phyloP scores from a whole-genome alignment of 2,797 vertebrate species.

The Eulemur coronatus region DNA sequence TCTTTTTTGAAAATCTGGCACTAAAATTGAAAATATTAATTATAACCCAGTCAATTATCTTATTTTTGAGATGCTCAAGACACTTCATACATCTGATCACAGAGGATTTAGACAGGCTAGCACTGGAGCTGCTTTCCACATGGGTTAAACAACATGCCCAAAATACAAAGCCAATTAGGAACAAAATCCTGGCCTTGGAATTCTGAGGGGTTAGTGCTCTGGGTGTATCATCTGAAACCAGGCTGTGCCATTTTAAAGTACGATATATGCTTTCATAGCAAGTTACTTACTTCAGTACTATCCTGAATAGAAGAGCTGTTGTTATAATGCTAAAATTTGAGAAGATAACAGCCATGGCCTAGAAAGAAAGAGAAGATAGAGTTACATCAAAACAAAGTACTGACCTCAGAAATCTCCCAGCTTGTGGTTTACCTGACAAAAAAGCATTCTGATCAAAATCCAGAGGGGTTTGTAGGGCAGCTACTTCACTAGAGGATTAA shows the following conservation, averaged over 20 bases:
- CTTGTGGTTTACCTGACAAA: constrained; percentile 51
- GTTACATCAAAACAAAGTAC: constrained; percentile 66
- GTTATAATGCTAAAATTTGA: constrained; percentile 99
- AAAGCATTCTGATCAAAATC: constrained; percentile 57
- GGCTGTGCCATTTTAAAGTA: not conserved
- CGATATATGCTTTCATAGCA: constrained; percentile 60
- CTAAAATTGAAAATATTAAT: constrained; percentile 45
- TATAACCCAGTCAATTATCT: not conserved
- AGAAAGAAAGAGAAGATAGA: constrained; percentile 78
- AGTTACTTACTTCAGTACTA: constrained; percentile 96
- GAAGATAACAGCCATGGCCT: constrained; percentile 98
- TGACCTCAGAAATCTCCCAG: constrained; percentile 54
- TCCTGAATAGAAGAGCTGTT: constrained; percentile 96
- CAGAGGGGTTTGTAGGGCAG: constrained; percentile 59
- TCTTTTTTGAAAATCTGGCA: constrained; percentile 12
- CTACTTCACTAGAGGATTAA: constrained; percentile 65
- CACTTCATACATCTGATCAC: not conserved
- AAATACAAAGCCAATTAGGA: constrained; percentile 27
- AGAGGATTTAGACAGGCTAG: not conserved
- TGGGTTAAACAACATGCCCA: not conserved
- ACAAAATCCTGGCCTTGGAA: constrained; percentile 37
- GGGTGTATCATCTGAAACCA: constrained; percentile 39
- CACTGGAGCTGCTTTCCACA: not conserved
- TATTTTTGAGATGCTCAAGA: not conserved
- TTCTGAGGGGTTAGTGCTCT: not conserved